Conservation (phyloP, 2,888 invertebrate genomes). For the Drosophila kambysellisi region DNA sequence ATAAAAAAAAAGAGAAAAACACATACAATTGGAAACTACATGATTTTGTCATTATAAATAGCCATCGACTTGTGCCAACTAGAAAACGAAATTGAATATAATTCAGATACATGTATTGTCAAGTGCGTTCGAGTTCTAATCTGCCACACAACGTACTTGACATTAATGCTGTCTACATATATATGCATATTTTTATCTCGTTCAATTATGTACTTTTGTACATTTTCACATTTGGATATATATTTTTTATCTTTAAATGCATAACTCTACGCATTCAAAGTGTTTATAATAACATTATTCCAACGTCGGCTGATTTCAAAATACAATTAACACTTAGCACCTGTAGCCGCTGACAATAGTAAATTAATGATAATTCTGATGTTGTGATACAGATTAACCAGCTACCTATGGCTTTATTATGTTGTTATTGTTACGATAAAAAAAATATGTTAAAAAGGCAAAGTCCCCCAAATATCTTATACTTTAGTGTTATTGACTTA, state of each 20-base stretch:
- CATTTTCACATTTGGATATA: constrained; percentile 4
- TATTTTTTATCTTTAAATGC: constrained; percentile 18
- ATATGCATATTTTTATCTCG: constrained; percentile 38
- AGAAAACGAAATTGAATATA: constrained; percentile 44
- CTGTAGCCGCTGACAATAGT: neutral
- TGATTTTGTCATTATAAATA: constrained; percentile 42
- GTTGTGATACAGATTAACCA: constrained; percentile 1
- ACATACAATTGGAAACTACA: neutral
- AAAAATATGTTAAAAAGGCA: neutral
- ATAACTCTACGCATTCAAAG: constrained; percentile 19
- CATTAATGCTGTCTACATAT: constrained; percentile 25
- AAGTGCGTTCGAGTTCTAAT: constrained; percentile 50
- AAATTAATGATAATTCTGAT: constrained; percentile 26
- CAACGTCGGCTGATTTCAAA: constrained; percentile 14
- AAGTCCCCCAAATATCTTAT: neutral
- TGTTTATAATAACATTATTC: constrained; percentile 15
- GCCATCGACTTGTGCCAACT: constrained; percentile 30
- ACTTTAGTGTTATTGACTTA: neutral
- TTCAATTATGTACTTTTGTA: neutral
- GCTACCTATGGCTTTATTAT: neutral
- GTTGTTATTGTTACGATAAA: constrained; percentile 6
- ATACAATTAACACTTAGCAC: constrained; percentile 34
- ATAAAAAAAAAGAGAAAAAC: constrained; percentile 1
- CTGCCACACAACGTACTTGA: constrained; percentile 46
- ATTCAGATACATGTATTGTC: constrained; percentile 21